phyloP scores from a whole-genome alignment of 2,888 invertebrate genomes.

The Cyaniris semiargus region DNA sequence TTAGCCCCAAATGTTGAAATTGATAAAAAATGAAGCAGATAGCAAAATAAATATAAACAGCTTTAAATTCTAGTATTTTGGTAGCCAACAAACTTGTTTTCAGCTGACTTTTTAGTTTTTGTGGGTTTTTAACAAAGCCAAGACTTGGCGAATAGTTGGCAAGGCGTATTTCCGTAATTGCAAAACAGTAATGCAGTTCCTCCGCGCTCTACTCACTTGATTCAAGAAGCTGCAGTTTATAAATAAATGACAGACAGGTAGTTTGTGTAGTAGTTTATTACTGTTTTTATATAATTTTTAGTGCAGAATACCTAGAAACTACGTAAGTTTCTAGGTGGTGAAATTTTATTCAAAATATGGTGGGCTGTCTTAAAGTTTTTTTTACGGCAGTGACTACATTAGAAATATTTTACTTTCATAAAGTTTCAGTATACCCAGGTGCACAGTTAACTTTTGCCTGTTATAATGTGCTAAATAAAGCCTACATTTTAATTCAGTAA shows the following conservation, averaged over 20 bases:
- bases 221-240: background rate
- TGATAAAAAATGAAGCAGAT: background rate
- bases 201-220: background rate
- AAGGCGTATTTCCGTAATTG: slow-evolving; percentile 26
- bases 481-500: too few relatives aligned
- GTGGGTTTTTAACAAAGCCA: slow-evolving; percentile 24
- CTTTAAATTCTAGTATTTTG: background rate
- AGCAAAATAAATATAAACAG: background rate
- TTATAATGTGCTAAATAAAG: too few relatives aligned
- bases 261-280: background rate
- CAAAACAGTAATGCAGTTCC: slow-evolving; percentile 8
- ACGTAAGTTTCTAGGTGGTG: too few relatives aligned
- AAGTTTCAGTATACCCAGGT: too few relatives aligned
- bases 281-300: background rate
- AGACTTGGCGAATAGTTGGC: slow-evolving; percentile 14
- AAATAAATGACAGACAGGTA: background rate
- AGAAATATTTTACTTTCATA: background rate
- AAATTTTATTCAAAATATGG: too few relatives aligned
- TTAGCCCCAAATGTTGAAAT: background rate
- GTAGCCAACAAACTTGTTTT: slow-evolving; percentile 6
- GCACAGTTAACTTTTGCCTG: too few relatives aligned
- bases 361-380: too few relatives aligned
- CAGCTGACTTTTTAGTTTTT: slow-evolving; percentile 16
- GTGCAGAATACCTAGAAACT: too few relatives aligned
- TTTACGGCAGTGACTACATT: background rate